Evolutionary conservation across 2,888 invertebrate genomes (phyloP).

Genomic region (Drosophila helvetica): DNA sequence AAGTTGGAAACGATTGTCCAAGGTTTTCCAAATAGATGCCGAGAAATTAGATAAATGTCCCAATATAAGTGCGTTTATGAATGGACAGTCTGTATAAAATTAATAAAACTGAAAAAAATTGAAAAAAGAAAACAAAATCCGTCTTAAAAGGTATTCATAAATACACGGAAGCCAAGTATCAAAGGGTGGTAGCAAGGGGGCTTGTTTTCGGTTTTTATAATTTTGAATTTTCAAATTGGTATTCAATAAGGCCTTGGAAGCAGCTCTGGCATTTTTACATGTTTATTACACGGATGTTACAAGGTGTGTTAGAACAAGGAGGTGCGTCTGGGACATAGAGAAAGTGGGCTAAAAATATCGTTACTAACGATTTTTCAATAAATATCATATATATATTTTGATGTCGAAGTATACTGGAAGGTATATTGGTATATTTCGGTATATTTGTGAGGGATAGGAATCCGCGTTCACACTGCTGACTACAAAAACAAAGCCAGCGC

Average conservation of each 20-base stretch:
- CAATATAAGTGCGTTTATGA: constrained; percentile 84
- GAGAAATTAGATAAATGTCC: constrained; percentile 95
- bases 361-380: too few species aligned
- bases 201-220: too few species aligned
- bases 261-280: neutral
- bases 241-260: neutral
- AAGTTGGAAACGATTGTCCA: constrained; percentile 99
- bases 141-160: neutral
- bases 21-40: constrained; percentile 99
- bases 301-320: neutral
- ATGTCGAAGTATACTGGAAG: too few species aligned
- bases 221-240: neutral
- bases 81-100: constrained; percentile 85
- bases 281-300: neutral
- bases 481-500: too few species aligned
- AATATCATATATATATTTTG: too few species aligned
- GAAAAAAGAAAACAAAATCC: constrained; percentile 66
- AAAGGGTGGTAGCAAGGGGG: neutral
- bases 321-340: too few species aligned
- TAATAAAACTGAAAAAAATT: constrained; percentile 83
- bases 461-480: too few species aligned
- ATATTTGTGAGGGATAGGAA: too few species aligned
- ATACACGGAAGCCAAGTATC: neutral
- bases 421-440: too few species aligned
- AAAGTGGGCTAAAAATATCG: too few species aligned